phyloP scores from a whole-genome alignment of 2,113 vertebrate genomes.

The Oryzias melastigma region DNA sequence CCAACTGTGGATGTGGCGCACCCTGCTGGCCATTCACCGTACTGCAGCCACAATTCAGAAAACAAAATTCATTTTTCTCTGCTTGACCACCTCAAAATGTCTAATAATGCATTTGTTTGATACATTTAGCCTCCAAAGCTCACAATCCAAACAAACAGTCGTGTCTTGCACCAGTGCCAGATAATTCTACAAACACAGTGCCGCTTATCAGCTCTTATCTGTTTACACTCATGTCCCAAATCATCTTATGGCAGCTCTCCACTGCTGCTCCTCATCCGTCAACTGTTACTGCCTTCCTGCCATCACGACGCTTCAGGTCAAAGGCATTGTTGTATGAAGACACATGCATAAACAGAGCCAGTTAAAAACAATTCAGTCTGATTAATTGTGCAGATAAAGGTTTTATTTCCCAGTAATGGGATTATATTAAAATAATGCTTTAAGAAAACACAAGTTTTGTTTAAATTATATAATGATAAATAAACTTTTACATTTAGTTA shows the following conservation, averaged over 20 bases:
- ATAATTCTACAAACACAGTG: slow-evolving; percentile 41
- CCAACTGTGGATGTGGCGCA: slow-evolving; percentile 32
- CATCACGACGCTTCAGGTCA: slow-evolving; percentile 27
- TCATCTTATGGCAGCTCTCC: slow-evolving; percentile 41
- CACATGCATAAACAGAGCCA: slow-evolving; percentile 42
- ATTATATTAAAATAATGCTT: too few species aligned
- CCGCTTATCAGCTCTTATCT: slow-evolving; percentile 49
- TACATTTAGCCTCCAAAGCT: slow-evolving; percentile 12
- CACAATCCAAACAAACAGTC: slow-evolving; percentile 30
- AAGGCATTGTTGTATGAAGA: slow-evolving; percentile 44
- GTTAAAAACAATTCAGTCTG: slow-evolving; percentile 40
- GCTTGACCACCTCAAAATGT: background rate
- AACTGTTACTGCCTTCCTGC: slow-evolving; percentile 60
- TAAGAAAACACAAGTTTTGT: too few species aligned
- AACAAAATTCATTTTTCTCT: background rate
- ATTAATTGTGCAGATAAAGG: slow-evolving; percentile 35
- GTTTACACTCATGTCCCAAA: slow-evolving; percentile 33
- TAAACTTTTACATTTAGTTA: too few species aligned
- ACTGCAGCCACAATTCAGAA: slow-evolving; percentile 9
- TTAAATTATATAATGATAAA: too few species aligned
- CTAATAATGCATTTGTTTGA: slow-evolving; percentile 1
- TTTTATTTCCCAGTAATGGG: slow-evolving; percentile 18
- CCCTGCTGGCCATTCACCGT: slow-evolving; percentile 54
- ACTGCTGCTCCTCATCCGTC: slow-evolving; percentile 52
- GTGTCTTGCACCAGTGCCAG: slow-evolving; percentile 28